phyloP scores from a whole-genome alignment of 2,888 invertebrate genomes.

The Diadromus collaris region DNA sequence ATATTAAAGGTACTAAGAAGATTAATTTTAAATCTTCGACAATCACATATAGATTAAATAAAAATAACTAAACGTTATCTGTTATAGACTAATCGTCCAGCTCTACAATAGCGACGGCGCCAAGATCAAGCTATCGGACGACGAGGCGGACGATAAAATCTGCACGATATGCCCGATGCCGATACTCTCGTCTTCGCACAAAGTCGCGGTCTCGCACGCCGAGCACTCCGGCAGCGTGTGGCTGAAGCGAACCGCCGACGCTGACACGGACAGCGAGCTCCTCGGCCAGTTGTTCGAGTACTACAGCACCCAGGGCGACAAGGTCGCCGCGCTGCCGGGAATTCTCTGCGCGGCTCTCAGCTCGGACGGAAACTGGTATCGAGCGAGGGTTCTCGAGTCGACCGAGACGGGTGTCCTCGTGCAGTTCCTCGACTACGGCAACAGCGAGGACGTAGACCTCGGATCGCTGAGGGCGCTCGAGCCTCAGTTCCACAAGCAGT shows the following conservation, averaged over 20 bases:
- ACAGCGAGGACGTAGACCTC: slow-evolving; percentile 82
- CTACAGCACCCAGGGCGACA: slow-evolving; percentile 82
- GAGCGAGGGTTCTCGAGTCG: slow-evolving; percentile 82
- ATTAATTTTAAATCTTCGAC: background rate
- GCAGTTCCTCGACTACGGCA: slow-evolving; percentile 87
- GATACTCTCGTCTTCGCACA: slow-evolving; percentile 83
- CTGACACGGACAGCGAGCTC: slow-evolving; percentile 80
- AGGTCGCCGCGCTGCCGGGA: slow-evolving; percentile 78
- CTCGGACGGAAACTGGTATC: slow-evolving; percentile 87
- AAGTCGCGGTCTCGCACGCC: slow-evolving; percentile 83
- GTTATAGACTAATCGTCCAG: slow-evolving; percentile 84
- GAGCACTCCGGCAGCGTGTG: slow-evolving; percentile 84
- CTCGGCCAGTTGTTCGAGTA: slow-evolving; percentile 83
- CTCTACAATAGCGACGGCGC: slow-evolving; percentile 81
- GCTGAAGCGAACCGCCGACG: slow-evolving; percentile 82
- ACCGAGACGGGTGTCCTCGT: slow-evolving; percentile 81
- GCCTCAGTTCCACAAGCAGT: slow-evolving; percentile 70
- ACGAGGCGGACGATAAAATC: slow-evolving; percentile 80
- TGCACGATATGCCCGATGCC: slow-evolving; percentile 83
- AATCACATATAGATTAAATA: background rate
- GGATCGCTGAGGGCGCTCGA: slow-evolving; percentile 79
- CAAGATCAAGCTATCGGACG: slow-evolving; percentile 65
- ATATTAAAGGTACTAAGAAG: background rate
- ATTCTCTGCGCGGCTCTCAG: slow-evolving; percentile 84
- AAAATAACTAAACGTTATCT: slow-evolving; percentile 40